Evolutionary conservation across 2,113 vertebrate genomes (phyloP).

Genomic region (Callopanchax toddi): DNA sequence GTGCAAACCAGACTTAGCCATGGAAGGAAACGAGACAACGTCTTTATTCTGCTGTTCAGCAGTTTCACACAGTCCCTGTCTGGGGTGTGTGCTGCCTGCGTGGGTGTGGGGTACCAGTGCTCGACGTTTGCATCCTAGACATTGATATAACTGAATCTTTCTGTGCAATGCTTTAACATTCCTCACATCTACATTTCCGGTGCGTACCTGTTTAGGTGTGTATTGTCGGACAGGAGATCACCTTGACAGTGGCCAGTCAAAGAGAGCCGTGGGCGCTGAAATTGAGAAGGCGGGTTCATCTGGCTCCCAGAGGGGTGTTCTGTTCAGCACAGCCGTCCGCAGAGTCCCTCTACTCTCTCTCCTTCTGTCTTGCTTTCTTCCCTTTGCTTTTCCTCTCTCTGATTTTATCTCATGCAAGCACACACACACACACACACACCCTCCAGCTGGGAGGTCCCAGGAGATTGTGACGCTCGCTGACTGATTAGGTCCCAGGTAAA

Average conservation of each 20-base stretch:
- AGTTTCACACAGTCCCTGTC: slow-evolving; percentile 13
- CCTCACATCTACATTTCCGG: slow-evolving; percentile 17
- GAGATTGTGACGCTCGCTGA: slow-evolving; percentile 83
- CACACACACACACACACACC: slow-evolving; percentile 34
- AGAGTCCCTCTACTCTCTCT: slow-evolving; percentile 39
- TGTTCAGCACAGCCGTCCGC: slow-evolving; percentile 68
- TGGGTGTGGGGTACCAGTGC: not conserved
- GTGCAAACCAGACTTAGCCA: slow-evolving; percentile 32
- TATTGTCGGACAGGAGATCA: slow-evolving; percentile 67
- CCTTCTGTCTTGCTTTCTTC: slow-evolving; percentile 31
- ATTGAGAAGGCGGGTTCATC: slow-evolving; percentile 69
- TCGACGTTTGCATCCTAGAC: slow-evolving; percentile 18
- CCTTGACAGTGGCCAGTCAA: slow-evolving; percentile 82
- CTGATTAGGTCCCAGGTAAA: slow-evolving; percentile 90
- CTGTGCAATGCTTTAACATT: slow-evolving; percentile 34
- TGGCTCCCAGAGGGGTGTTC: slow-evolving; percentile 75
- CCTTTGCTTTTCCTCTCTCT: slow-evolving; percentile 39
- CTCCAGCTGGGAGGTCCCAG: slow-evolving; percentile 80
- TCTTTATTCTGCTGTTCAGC: slow-evolving; percentile 29
- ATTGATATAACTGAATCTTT: slow-evolving; percentile 38
- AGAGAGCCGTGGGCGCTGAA: slow-evolving; percentile 76
- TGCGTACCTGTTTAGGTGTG: slow-evolving; percentile 47
- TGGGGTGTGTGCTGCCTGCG: slow-evolving; percentile 11
- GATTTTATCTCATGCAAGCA: slow-evolving; percentile 29
- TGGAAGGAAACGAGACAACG: slow-evolving; percentile 20